Base-by-base conservation (phyloP, 2,797 vertebrate species). In the Bradypodion ventrale region DNA sequence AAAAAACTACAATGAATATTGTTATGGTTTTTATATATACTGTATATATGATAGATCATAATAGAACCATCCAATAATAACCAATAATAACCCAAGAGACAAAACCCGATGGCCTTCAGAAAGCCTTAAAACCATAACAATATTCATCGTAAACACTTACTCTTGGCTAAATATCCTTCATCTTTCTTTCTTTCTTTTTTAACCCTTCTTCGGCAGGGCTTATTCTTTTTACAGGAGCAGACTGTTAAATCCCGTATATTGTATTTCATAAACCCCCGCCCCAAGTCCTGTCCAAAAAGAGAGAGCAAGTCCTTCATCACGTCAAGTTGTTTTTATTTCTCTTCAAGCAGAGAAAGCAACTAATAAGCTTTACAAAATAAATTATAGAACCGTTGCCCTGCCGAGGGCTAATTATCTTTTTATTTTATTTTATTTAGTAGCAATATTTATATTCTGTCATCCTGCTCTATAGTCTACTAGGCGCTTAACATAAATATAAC, bases 391-490 rank as follows among this genome's bases (percentile, higher is more conserved):
- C 1, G 2, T 16, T 60, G 49, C 68, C 29, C 12, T 32, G 40
- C 59, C 37, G 9, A n/a, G 21, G 7, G 56, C 40, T 63, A 63
- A 74, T 82, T 82, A 46, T 74, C 69, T 82, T 60, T 70, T 73
- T n/a, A n/a, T n/a, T n/a, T n/a, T 82, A 32, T 44, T 73, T 73
- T 44, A 73, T 73, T 73, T 60, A 44, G 60, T 62, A 73, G 80
- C 42, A 82, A 74, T 82, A 72, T 74, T 74, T 63, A 62, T 74
- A 63, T 73, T 44, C 70, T 74, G 46, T 35, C 25, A 12, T 62
- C 40, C 56, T 15, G 15, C 75, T 72, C 52, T n/a, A 29, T 32
- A 7, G n/a, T 62, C 68, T 81, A n/a, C 37, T 13, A 23, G 52
- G 66, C 21, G 32, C 42, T 44, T 52, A 60, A 4, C 35, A 23